Conservation (phyloP, 2,797 vertebrate species). For the Lepus townsendii region DNA sequence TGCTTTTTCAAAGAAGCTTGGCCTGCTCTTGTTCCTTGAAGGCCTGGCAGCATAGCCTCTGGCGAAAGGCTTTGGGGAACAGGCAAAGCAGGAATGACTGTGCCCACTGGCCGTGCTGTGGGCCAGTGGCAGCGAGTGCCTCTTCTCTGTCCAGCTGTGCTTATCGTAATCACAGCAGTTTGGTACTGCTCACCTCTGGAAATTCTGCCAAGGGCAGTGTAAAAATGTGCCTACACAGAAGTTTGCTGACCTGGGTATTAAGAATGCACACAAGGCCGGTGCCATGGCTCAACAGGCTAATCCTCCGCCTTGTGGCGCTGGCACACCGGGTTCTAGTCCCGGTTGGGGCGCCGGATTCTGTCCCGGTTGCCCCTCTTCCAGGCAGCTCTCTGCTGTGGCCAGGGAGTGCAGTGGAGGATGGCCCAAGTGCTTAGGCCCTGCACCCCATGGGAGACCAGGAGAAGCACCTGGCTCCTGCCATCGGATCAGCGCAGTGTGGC, state of each 20-base stretch:
- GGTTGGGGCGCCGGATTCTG: no score
- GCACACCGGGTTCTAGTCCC: no score
- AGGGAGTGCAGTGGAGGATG: no score
- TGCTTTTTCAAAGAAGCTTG: not conserved
- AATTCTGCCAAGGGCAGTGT: not conserved
- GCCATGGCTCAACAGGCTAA: no score
- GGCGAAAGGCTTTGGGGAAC: not conserved
- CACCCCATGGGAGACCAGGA: no score
- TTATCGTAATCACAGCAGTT: not conserved
- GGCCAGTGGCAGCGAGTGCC: not conserved
- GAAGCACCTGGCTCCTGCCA: no score
- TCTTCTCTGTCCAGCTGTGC: not conserved
- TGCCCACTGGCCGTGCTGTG: accelerated
- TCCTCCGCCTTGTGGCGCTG: no score
- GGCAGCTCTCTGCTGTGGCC: no score
- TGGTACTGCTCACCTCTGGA: not conserved
- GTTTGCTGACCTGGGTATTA: not conserved
- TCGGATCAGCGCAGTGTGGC: no score
- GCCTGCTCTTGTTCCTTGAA: not conserved
- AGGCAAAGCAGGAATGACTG: not conserved
- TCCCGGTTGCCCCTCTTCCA: no score
- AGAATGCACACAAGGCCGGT: not conserved
- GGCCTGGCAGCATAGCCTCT: not conserved
- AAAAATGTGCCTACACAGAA: not conserved
- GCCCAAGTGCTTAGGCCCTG: no score